phyloP scores from a whole-genome alignment of 2,888 invertebrate genomes.

The Dascillus cervinus region DNA sequence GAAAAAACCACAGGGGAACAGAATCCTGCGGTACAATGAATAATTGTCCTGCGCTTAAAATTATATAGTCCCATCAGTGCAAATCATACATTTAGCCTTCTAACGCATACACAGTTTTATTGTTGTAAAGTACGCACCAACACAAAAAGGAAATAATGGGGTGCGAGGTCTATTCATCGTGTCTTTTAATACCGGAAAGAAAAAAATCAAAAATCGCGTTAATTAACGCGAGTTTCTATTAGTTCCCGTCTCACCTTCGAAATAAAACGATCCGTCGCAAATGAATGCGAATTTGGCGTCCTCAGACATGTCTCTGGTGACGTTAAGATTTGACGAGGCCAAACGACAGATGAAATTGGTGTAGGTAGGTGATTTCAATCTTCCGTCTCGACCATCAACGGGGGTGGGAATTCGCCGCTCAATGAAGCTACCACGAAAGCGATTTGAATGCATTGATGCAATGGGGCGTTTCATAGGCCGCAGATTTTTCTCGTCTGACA shows the following conservation, averaged over 20 bases:
- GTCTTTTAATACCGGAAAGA: too few species aligned
- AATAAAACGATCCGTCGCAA: too few species aligned
- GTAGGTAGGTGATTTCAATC: conserved; percentile 22
- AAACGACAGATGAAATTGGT: conserved; percentile 18
- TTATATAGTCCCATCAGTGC: conserved; percentile 14
- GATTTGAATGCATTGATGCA: conserved; percentile 20
- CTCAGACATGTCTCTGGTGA: too few species aligned
- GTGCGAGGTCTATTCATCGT: too few species aligned
- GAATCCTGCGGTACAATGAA: conserved; percentile 22
- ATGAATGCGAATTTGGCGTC: too few species aligned
- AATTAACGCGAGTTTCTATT: too few species aligned
- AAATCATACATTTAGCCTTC: too few species aligned
- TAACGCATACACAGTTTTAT: too few species aligned
- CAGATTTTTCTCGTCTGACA: conserved; percentile 10
- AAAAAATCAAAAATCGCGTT: too few species aligned
- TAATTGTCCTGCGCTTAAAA: conserved; percentile 23
- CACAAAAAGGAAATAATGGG: too few species aligned
- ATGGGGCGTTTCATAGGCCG: conserved; percentile 18
- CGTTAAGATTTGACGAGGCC: conserved; percentile 15
- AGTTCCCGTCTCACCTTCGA: too few species aligned
- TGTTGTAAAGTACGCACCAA: too few species aligned
- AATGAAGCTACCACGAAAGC: conserved; percentile 15
- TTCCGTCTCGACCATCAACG: conserved; percentile 20
- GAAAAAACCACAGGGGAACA: conserved; percentile 26
- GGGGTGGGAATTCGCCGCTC: conserved; percentile 17